phyloP scores from a whole-genome alignment of 1,140 invertebrate species.

The Drosophila saltans region DNA sequence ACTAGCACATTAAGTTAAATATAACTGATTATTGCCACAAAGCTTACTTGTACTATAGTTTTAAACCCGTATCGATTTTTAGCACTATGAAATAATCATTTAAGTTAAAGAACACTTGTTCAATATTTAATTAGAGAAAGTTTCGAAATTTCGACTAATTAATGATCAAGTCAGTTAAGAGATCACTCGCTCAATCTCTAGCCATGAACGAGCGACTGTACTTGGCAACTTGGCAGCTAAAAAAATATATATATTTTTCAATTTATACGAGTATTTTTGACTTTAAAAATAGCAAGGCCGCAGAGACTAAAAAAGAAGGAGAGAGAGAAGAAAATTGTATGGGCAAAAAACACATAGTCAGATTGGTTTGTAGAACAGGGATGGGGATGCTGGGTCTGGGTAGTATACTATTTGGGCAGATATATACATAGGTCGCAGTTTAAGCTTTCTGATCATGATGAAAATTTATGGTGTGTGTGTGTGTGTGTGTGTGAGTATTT shows the following conservation, averaged over 20 bases:
- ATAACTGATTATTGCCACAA: too few relatives aligned
- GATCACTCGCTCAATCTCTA: conserved; percentile 33
- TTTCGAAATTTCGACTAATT: neutral
- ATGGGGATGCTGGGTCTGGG: neutral
- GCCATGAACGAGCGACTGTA: conserved; percentile 61
- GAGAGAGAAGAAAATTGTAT: neutral
- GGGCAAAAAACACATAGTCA: conserved; percentile 23
- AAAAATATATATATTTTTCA: conserved; percentile 12
- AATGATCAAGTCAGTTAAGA: neutral
- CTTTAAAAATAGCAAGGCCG: conserved; percentile 74
- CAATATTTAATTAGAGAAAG: too few relatives aligned
- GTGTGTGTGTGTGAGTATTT: conserved; percentile 32
- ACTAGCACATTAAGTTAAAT: too few relatives aligned
- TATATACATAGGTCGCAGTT: conserved; percentile 54
- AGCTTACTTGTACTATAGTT: too few relatives aligned
- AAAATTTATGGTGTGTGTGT: conserved; percentile 50
- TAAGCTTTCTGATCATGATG: conserved; percentile 56
- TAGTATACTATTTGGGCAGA: conserved; percentile 24
- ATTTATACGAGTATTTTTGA: conserved; percentile 46
- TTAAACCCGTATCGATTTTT: too few relatives aligned
- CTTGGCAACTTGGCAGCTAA: conserved; percentile 71
- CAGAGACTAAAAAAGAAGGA: conserved; percentile 33
- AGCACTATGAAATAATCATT: too few relatives aligned
- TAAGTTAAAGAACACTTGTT: too few relatives aligned
- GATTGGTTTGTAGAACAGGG: conserved; percentile 47